Evolutionary conservation across 2,113 vertebrate genomes (phyloP), one percentile per base, ranked within the genome.

Genomic region (Tricholaema leucomelas): DNA sequence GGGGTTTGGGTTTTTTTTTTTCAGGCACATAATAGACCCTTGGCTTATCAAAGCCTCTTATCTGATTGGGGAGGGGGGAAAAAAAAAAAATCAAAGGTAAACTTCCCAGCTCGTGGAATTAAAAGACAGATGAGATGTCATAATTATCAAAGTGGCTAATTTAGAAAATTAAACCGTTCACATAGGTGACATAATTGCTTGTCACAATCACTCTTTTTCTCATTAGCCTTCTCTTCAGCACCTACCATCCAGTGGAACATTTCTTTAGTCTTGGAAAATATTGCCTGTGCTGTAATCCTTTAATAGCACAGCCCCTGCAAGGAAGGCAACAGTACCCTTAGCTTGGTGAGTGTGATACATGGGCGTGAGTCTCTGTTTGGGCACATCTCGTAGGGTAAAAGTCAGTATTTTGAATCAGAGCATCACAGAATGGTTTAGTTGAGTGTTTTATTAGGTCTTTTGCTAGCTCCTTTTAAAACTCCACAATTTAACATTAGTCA

Each of bases 91-190:
- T 97, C 97, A 97, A 97, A 98, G 97, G 94, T 98, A 98, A 97
- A 97, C 97, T 98, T 98, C 97, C 95, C 97, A 95, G 96, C 96
- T 97, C 95, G 88, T 95, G 94, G 96, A 98, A 98, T 98, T 98
- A 98, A 97, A 98, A 98, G 98, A 98, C 97, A 98, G 98, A 98
- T 98, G 97, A 98, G 97, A 98, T 98, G 97, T 98, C 98, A 98
- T 98, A 98, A 98, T 98, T 98, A 98, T 98, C 97, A 98, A 98
- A 98, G 97, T 98, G 97, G 97, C 97, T 98, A 98, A 98, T 98
- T 98, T 98, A 98, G 97, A 97, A 98, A 98, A 98, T 98, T 98
- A 98, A 98, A 97, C 97, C 94, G 97, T 98, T 98, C 97, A 97
- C 96, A 96, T 96, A 98, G 98, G 98, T 98, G 98, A 98, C 98